Evolutionary conservation across 2,888 invertebrate genomes (phyloP).

Genomic region (Tipula confusa): DNA sequence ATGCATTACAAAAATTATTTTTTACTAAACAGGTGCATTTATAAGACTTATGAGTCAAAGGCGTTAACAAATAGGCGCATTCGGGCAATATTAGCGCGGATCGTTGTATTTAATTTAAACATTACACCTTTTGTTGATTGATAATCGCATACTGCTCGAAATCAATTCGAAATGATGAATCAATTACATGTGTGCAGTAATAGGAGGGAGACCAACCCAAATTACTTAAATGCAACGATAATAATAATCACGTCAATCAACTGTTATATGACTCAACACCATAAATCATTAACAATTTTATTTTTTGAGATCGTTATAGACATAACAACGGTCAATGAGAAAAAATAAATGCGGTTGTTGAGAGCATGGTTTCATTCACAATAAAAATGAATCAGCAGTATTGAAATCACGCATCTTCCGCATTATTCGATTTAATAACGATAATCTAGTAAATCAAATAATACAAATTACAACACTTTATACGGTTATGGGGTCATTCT

Average conservation of each 20-base stretch:
- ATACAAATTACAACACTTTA: not conserved
- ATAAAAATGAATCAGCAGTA: not conserved
- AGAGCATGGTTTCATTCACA: not conserved
- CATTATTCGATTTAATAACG: not conserved
- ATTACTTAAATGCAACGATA: not conserved
- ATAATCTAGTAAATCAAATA: not conserved
- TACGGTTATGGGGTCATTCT: not conserved
- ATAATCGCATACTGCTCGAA: not conserved
- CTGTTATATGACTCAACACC: not conserved
- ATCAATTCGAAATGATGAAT: not conserved
- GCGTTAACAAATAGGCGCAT: not conserved
- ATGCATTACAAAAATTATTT: not conserved
- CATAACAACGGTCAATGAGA: not conserved
- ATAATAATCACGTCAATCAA: not conserved
- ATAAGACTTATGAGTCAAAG: not conserved
- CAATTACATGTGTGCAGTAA: not conserved
- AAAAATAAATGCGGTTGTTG: not conserved
- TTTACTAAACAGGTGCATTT: not conserved
- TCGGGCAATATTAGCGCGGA: not conserved
- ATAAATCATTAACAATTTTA: not conserved
- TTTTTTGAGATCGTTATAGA: constrained; percentile 4
- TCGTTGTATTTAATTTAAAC: too few species aligned
- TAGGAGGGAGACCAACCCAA: not conserved
- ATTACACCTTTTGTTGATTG: too few species aligned
- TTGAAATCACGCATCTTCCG: not conserved